Base-by-base conservation (phyloP, 2,888 invertebrate genomes). In the Ormyrus nitidulus region DNA sequence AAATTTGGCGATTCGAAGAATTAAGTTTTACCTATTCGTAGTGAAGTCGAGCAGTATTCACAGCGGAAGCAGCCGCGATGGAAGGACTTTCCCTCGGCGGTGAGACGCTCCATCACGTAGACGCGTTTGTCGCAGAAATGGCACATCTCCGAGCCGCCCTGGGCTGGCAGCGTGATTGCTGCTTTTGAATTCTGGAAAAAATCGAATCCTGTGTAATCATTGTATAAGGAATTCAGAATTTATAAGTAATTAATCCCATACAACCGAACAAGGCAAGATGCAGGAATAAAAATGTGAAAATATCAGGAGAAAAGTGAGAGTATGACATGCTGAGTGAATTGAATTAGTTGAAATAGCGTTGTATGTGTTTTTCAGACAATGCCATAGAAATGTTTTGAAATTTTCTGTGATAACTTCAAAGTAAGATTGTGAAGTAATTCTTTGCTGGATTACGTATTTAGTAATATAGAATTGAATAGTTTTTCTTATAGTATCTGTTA, bases 31-130 rank as follows among this genome's bases (percentile, higher is more conserved):
- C 96, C 96, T 65, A 97, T 94, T 66, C 97, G 93, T 65, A 99
- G 92, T 81, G 95, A 95, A 5, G 95, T 94, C 86, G 95, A 95
- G 91, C 98, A 99, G 89, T 97, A 97, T 90, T 97, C 96, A 91
- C 99, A 99, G 82, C 96, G 95, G 92, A 99, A 96, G 92, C 99
- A 99, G 64, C 96, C 95, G 79, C 98, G 94, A 91, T 99, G 98
- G 90, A 98, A 94, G 87, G 96, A 96, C 86, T 96, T 93, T 13
- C 97, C 97, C 92, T 97, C 97, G 4, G 98, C 97, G 65, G 94
- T 95, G 83, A 98, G 94, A 83, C 96, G 93, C 91, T 99, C 98
- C 92, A 98, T 97, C 49, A 98, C 94, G 91, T 99, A 99, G 75
- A 99, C 98, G 64, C 96, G 94, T 90, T 96, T 95, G 75, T 95